Conservation (phyloP, 2,888 invertebrate genomes). For the Pterostichus niger region DNA sequence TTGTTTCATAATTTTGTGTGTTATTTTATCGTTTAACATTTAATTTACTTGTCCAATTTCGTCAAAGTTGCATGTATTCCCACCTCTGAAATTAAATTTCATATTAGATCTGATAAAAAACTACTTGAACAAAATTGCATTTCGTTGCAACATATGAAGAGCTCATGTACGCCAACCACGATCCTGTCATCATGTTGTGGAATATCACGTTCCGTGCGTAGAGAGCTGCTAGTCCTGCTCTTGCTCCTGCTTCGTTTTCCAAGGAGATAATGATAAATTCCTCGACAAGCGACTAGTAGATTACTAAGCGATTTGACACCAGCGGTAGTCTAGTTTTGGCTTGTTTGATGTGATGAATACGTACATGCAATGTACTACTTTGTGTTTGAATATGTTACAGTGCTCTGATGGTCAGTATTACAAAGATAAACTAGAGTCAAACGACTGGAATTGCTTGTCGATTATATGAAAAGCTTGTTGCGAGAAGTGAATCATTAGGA, state of each 20-base stretch:
- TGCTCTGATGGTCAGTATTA: too few relatives aligned
- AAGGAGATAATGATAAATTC: constrained; percentile 7
- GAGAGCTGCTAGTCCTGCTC: not conserved
- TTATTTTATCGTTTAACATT: too few relatives aligned
- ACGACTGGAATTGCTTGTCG: too few relatives aligned
- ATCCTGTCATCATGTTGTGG: not conserved
- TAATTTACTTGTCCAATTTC: not conserved
- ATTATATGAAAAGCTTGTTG: too few relatives aligned
- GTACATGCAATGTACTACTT: not conserved
- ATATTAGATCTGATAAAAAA: constrained; percentile 29
- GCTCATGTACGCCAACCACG: not conserved
- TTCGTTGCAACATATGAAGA: constrained; percentile 7
- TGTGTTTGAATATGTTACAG: too few relatives aligned
- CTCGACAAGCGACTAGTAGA: not conserved
- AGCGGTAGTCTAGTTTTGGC: not conserved
- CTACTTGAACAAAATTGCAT: constrained; percentile 33
- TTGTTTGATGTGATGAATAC: not conserved
- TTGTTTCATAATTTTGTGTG: too few relatives aligned
- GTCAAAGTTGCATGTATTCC: constrained; percentile 5
- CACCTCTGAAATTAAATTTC: constrained; percentile 1
- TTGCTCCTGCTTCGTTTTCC: not conserved
- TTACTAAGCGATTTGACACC: constrained; percentile 4
- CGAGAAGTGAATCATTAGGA: too few relatives aligned
- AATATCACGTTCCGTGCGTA: not conserved
- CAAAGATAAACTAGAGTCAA: too few relatives aligned